A percentile compares a stretch with the other conserved stretches of the same genome.
These are phyloP conservation scores for Sardinella longiceps DNA, from an alignment of 2,797 vertebrate species.

Conservation along the genomic window DNA sequence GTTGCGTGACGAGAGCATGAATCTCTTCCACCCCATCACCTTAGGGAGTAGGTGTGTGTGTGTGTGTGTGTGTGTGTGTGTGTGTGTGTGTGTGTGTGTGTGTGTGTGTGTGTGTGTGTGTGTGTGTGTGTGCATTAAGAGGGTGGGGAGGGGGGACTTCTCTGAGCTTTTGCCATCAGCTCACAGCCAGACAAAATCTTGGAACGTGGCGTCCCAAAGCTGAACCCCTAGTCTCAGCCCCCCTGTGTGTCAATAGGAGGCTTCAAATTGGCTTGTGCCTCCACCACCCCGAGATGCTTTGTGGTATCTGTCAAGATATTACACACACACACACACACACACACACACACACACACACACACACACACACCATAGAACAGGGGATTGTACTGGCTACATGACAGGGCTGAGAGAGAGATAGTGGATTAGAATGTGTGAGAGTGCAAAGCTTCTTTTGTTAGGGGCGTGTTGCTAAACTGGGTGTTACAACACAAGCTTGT, in stretches of 20 bases:
- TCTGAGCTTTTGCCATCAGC: neutral
- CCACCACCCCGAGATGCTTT: neutral
- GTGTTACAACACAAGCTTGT: slow-evolving; percentile 4
- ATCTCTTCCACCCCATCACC: neutral
- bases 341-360: too few species aligned
- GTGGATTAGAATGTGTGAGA: slow-evolving; percentile 8
- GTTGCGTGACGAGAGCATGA: neutral
- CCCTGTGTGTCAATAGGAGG: neutral
- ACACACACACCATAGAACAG: neutral
- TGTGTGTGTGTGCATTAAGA: too few species aligned
- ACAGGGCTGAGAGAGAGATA: slow-evolving; percentile 8
- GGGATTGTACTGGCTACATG: neutral
- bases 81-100: slow-evolving; percentile 34
- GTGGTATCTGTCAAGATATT: neutral
- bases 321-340: neutral
- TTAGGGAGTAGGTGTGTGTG: neutral
- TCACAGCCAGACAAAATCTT: neutral
- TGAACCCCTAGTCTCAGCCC: neutral
- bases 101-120: neutral
- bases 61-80: neutral
- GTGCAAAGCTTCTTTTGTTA: slow-evolving; percentile 18
- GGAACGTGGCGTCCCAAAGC: neutral
- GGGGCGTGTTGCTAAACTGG: neutral
- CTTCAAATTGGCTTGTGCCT: neutral
- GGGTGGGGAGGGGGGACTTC: neutral